Base-by-base conservation (phyloP, 2,113 vertebrate genomes). In the Actenoides hombroni region DNA sequence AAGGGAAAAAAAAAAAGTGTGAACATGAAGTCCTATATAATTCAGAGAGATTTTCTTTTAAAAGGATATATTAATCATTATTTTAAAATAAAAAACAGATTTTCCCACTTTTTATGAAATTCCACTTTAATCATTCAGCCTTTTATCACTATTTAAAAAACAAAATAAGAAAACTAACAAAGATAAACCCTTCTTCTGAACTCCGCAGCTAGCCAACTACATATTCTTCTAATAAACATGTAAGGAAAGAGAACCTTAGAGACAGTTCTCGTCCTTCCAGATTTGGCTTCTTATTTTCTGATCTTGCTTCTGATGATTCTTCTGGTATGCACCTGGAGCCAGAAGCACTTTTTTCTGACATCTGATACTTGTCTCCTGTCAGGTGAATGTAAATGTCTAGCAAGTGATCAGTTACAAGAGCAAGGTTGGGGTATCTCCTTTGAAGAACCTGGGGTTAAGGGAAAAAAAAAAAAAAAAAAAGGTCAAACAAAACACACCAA, bases 381-480 rank as follows among this genome's bases (percentile, higher is more conserved):
- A 99, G 98, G 83, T 99, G 98, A 83, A 98, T 98, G 95, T 99
- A 99, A 95, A 99, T 99, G 57, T 99, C 99, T 88, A 99, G 96
- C 57, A 99, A 98, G 65, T 98, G 98, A 73, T 99, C 98, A 16
- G 97, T 86, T 90, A 98, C 98, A 83, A 98, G 74, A 10, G 97
- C 83, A 70, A 99, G 97, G 71, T 51, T 97, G 4, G 99, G 98
- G 67, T 98, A 99, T 85, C 96, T 98, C 49, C 91, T 98, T 56
- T 98, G 95, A 63, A 99, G 97, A 71, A 99, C 97, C 99, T 99
- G 81, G 54, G 6, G 8, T 51, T 21, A 23, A 19, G 23, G 23
- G 23, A 48, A 48, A 48, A 11, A 10, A 48, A 48, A 31, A 31
- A 28, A 23, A 12, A 42, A 56, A 1, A 28, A 24, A 31, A 40